Percentiles rank a stretch among this genome's conserved stretches.
These are phyloP conservation scores for Tetramorium bicarinatum DNA, from an alignment of 2,888 invertebrate species.

Conservation along the genomic window DNA sequence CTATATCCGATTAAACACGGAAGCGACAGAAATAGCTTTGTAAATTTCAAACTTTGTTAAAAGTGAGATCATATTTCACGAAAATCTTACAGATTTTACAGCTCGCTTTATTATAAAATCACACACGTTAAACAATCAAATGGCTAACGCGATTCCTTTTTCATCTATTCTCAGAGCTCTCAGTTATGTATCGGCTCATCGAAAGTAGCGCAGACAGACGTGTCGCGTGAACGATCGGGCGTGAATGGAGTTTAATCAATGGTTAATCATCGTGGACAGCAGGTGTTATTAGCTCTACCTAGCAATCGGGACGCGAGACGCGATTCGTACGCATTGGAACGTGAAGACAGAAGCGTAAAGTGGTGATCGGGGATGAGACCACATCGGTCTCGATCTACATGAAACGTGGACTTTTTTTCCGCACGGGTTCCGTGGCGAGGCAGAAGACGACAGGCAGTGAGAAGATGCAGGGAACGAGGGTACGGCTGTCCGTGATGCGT, in stretches of 20 bases:
- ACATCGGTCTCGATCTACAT: constrained; percentile 40
- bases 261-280: constrained; percentile 66
- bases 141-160: neutral
- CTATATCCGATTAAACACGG: constrained; percentile 8
- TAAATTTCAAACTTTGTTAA: neutral
- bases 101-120: neutral
- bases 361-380: constrained; percentile 33
- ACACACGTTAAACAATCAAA: neutral
- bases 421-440: constrained; percentile 26
- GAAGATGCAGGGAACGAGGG: constrained; percentile 64
- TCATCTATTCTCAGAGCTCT: neutral
- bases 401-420: constrained; percentile 39
- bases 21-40: neutral
- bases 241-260: constrained; percentile 56
- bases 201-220: constrained; percentile 27
- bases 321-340: constrained; percentile 57
- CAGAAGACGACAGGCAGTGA: constrained; percentile 44
- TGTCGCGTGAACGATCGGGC: constrained; percentile 39
- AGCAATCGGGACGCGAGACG: constrained; percentile 52
- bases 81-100: neutral
- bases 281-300: constrained; percentile 62
- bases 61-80: neutral
- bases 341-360: constrained; percentile 50
- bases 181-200: neutral
- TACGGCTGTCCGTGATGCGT: constrained; percentile 83